Base-by-base conservation (phyloP, 2,888 invertebrate genomes). In the Rotaria magnacalcarata region DNA sequence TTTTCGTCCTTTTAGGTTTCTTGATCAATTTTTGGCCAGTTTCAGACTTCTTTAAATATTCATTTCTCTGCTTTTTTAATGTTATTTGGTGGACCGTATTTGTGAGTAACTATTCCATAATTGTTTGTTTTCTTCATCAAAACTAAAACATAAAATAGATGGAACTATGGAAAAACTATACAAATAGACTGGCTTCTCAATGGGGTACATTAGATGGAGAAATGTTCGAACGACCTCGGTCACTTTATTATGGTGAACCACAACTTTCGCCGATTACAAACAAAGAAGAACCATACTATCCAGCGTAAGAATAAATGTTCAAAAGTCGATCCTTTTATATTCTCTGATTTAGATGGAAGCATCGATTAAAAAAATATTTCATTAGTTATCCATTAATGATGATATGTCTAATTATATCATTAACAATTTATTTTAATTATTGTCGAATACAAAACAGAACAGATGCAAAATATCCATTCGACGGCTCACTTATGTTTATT, bases 161-260 rank as follows among this genome's bases (percentile, higher is more conserved):
- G 67, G 93, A 93, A 91, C 92, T 93, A 52, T 95, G 95, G 95
- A 94, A 94, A 89, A 92, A 94, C 75, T 93, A 93, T 89, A 94
- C 94, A 88, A 93, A 94, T 56, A 94, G 93, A 87, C 91, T 94
- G 84, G 93, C 94, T 0, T 94, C 93, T 90, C 92, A 92, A 87
- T 95, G 94, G 94, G 94, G 94, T 50, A 94, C 94, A n/a, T 93
- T 94, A 86, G 89, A 89, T 86, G 14, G 41, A 24, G n/a, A 56
- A 52, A 14, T 74, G 24, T 80, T 89, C 89, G 90, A 91, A 85
- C 94, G 94, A 88, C 94, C 94, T 0, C 91, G 94, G 87, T 92
- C 94, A 11, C 93, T 93, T 85, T 94, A 93, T 90, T 92, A 93
- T 87, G 95, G 95, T 0, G 91, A 91, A 47, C 92, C 88, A 84